Evolutionary conservation across 2,888 invertebrate genomes (phyloP).

Genomic region (Drosophila flavopinicola): DNA sequence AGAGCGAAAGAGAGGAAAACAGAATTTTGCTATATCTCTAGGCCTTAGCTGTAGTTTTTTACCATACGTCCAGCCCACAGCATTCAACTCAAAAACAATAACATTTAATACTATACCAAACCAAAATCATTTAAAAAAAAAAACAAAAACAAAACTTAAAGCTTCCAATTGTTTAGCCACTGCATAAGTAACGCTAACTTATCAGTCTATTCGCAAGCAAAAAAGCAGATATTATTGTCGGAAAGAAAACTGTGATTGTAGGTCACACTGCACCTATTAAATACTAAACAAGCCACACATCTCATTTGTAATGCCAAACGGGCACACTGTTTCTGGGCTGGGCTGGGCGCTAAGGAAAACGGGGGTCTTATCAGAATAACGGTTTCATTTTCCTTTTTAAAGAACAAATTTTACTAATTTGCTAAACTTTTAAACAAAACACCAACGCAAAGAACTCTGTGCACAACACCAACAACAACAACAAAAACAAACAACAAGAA

Average conservation of each 20-base stretch:
- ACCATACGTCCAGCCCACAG: background rate
- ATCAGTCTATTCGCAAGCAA: background rate
- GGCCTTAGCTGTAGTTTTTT: conserved; percentile 1
- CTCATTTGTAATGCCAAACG: background rate
- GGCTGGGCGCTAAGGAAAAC: no score
- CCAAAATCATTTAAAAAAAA: background rate
- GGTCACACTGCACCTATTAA: conserved; percentile 21
- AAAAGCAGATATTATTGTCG: background rate
- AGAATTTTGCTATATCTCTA: conserved; percentile 3
- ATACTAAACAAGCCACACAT: background rate
- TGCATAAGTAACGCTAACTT: conserved; percentile 2
- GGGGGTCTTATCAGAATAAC: conserved; percentile 17
- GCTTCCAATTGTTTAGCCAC: conserved; percentile 9
- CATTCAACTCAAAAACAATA: background rate
- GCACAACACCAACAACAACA: conserved; percentile 20
- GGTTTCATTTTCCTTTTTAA: conserved; percentile 43
- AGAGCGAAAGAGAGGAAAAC: conserved; percentile 19
- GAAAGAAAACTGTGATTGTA: conserved; percentile 15
- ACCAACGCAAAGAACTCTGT: conserved; percentile 24
- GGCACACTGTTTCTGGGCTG: conserved; percentile 4
- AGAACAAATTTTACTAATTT: conserved; percentile 33
- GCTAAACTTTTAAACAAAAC: conserved; percentile 18
- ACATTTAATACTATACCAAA: background rate
- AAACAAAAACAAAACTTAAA: conserved; percentile 1
- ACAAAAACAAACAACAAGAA: conserved; percentile 14